Evolutionary conservation across 2,888 invertebrate species (phyloP).

Genomic region (Nemurella pictetii): DNA sequence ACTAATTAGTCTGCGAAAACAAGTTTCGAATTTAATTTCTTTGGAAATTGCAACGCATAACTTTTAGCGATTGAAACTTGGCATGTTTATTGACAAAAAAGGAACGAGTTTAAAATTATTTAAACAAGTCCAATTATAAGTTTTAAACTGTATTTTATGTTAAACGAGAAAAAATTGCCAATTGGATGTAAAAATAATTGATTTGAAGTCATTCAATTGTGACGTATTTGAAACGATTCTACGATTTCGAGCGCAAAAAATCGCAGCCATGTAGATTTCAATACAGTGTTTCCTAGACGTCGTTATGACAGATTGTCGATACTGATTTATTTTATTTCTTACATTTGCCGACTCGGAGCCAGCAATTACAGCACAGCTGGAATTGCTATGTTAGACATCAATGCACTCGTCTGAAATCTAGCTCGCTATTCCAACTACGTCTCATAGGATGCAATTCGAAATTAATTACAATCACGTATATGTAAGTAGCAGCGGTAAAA

Average conservation of each 20-base stretch:
- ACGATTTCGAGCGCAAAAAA: neutral
- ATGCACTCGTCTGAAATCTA: neutral
- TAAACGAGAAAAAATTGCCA: neutral
- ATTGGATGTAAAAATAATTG: constrained; percentile 18
- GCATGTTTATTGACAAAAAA: neutral
- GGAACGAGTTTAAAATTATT: constrained; percentile 25
- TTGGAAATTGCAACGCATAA: neutral
- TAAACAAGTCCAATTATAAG: constrained; percentile 19
- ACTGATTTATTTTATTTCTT: neutral
- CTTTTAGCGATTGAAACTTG: constrained; percentile 3
- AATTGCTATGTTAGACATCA: neutral
- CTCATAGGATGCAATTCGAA: too few species aligned
- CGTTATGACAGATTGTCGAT: neutral
- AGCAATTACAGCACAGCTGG: neutral
- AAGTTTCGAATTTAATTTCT: constrained; percentile 14
- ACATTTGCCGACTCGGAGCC: neutral
- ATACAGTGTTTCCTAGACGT: neutral
- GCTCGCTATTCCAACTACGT: neutral
- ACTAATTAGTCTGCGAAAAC: constrained; percentile 28
- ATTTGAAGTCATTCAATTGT: neutral
- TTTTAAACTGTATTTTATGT: neutral
- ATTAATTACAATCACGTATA: neutral
- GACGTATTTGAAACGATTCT: neutral
- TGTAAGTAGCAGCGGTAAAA: neutral
- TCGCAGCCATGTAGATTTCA: neutral